These are phyloP conservation scores for Corythornis madagascariensis DNA, from an alignment of 2,113 vertebrate species.

Conservation along the genomic window DNA sequence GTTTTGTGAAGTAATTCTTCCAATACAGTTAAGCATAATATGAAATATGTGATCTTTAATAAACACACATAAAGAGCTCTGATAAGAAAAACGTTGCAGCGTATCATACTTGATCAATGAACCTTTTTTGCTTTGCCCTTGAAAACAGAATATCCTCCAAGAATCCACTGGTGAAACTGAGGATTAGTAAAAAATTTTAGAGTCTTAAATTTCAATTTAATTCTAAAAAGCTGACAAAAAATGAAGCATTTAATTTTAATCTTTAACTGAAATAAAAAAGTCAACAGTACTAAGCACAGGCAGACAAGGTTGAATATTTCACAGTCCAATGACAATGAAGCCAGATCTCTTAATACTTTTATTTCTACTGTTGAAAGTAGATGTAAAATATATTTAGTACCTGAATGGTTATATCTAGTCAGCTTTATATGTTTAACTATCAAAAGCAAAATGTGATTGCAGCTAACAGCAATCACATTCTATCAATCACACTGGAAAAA, in stretches of 20 bases:
- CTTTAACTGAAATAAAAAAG: slow-evolving; percentile 92
- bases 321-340: slow-evolving; percentile 85
- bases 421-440: slow-evolving; percentile 90
- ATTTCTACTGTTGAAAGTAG: slow-evolving; percentile 79
- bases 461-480: slow-evolving; percentile 84
- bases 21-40: slow-evolving; percentile 60
- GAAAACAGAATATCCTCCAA: slow-evolving; percentile 67
- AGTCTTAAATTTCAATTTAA: slow-evolving; percentile 88
- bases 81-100: slow-evolving; percentile 70
- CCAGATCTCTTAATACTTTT: slow-evolving; percentile 84
- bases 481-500: slow-evolving; percentile 83
- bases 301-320: slow-evolving; percentile 88
- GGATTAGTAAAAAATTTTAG: slow-evolving; percentile 75
- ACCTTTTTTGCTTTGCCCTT: slow-evolving; percentile 74
- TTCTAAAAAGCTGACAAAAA: slow-evolving; percentile 89
- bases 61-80: slow-evolving; percentile 75
- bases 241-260: slow-evolving; percentile 93
- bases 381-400: slow-evolving; percentile 85
- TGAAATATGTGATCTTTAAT: slow-evolving; percentile 74
- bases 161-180: slow-evolving; percentile 75
- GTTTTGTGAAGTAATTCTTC: slow-evolving; percentile 69
- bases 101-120: slow-evolving; percentile 76
- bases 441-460: slow-evolving; percentile 84
- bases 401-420: slow-evolving; percentile 86
- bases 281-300: slow-evolving; percentile 86